A percentile compares a stretch with the other conserved stretches of the same genome.
Evolutionary conservation across 1,140 invertebrate species (phyloP).

Genomic region (Drosophila dunni): DNA sequence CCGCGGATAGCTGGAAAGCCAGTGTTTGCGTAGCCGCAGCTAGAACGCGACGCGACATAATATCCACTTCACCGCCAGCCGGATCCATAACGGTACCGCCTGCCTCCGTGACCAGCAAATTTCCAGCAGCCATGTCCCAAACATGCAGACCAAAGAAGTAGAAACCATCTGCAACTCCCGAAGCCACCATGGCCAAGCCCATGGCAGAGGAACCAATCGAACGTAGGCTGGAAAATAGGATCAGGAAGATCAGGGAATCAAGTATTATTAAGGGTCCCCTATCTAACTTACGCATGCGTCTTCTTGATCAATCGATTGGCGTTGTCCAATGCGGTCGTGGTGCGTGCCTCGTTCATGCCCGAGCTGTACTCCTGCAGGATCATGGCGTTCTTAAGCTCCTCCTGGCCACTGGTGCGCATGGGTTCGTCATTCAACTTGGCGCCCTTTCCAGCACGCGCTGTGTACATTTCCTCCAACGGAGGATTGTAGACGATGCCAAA

Average conservation of each 20-base stretch:
- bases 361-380: slow-evolving; percentile 84
- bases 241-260: not conserved
- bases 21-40: slow-evolving; percentile 90
- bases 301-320: slow-evolving; percentile 88
- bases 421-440: slow-evolving; percentile 42
- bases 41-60: slow-evolving; percentile 91
- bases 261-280: no score
- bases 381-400: slow-evolving; percentile 26
- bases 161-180: slow-evolving; percentile 93
- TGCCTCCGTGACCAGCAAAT: slow-evolving; percentile 94
- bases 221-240: slow-evolving; percentile 87
- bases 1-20: slow-evolving; percentile 88
- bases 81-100: slow-evolving; percentile 97
- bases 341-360: slow-evolving; percentile 87
- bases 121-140: slow-evolving; percentile 95
- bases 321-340: slow-evolving; percentile 90
- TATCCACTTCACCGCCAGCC: slow-evolving; percentile 90
- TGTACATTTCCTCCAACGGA: slow-evolving; percentile 88
- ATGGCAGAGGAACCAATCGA: slow-evolving; percentile 95
- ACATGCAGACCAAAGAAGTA: slow-evolving; percentile 96
- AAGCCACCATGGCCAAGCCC: slow-evolving; percentile 95
- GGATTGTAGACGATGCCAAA: slow-evolving; percentile 96
- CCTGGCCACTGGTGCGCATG: slow-evolving; percentile 42
- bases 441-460: slow-evolving; percentile 43
- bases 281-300: slow-evolving; percentile 93